Percentiles rank a stretch among this genome's conserved stretches.
phyloP scores from a whole-genome alignment of 2,888 invertebrate genomes.

The Eupithecia insigniata region DNA sequence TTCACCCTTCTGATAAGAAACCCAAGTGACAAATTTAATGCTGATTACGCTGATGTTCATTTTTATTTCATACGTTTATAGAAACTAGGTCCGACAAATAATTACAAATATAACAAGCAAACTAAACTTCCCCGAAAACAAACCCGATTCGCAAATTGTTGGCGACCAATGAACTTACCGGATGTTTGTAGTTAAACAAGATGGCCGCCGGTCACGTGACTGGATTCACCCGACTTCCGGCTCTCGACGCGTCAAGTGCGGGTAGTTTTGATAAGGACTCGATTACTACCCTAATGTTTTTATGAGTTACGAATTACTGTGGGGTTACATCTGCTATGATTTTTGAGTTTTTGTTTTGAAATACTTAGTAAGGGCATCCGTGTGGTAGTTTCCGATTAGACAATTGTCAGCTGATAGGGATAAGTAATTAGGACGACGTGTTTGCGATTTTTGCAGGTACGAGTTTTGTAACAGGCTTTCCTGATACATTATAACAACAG shows the following conservation, averaged over 20 bases:
- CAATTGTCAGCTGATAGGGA: background rate
- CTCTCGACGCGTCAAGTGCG: conserved; percentile 78
- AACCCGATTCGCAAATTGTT: conserved; percentile 54
- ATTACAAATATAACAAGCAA: background rate
- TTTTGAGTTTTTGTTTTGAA: conserved; percentile 42
- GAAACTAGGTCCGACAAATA: background rate
- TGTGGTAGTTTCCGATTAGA: background rate
- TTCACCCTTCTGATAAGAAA: too few species aligned
- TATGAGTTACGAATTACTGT: conserved; percentile 59
- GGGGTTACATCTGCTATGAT: conserved; percentile 75
- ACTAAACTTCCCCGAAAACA: conserved; percentile 1
- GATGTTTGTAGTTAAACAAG: conserved; percentile 80
- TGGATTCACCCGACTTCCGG: conserved; percentile 82
- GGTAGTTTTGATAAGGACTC: conserved; percentile 78
- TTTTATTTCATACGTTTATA: background rate
- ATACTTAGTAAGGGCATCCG: background rate
- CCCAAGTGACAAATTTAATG: too few species aligned
- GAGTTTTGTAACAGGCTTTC: background rate
- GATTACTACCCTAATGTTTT: conserved; percentile 67
- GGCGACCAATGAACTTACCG: conserved; percentile 67
- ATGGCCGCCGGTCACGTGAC: conserved; percentile 80
- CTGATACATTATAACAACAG: background rate
- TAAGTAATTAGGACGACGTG: background rate
- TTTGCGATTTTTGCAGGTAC: background rate
- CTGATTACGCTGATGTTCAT: too few species aligned